A percentile compares a stretch with the other conserved stretches of the same genome.
These are phyloP conservation scores for Neoniphon sammara DNA, from an alignment of 2,797 vertebrate genomes.

Conservation along the genomic window DNA sequence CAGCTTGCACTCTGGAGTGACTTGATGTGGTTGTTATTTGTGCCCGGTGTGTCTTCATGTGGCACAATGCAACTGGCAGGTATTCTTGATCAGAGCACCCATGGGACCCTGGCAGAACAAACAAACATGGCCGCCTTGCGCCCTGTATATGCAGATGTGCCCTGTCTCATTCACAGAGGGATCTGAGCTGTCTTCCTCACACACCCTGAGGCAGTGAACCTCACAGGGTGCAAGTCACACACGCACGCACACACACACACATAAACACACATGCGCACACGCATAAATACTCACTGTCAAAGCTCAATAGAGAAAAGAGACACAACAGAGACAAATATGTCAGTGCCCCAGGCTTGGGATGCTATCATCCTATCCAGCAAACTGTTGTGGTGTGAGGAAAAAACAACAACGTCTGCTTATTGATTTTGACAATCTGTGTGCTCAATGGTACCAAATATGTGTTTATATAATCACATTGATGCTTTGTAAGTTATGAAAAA, in stretches of 20 bases:
- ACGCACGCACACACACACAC: slow-evolving; percentile 32
- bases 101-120: slow-evolving; percentile 61
- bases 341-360: slow-evolving; percentile 68
- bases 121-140: slow-evolving; percentile 58
- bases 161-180: slow-evolving; percentile 60
- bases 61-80: slow-evolving; percentile 59
- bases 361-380: slow-evolving; percentile 67
- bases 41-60: slow-evolving; percentile 58
- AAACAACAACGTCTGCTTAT: slow-evolving; percentile 61
- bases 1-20: slow-evolving; percentile 8
- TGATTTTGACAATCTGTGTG: slow-evolving; percentile 70
- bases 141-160: slow-evolving; percentile 72
- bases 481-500: slow-evolving; percentile 53
- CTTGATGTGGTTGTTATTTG: slow-evolving; percentile 19
- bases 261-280: slow-evolving; percentile 22
- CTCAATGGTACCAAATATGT: slow-evolving; percentile 59
- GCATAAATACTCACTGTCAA: slow-evolving; percentile 58
- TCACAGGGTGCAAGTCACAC: slow-evolving; percentile 50
- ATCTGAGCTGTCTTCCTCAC: slow-evolving; percentile 63
- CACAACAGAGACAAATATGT: slow-evolving; percentile 69
- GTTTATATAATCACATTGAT: slow-evolving; percentile 68
- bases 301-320: slow-evolving; percentile 56
- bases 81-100: slow-evolving; percentile 68
- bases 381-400: slow-evolving; percentile 62
- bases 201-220: slow-evolving; percentile 67